Evolutionary conservation across 2,797 vertebrate genomes (phyloP).

Genomic region (Karalla daura): DNA sequence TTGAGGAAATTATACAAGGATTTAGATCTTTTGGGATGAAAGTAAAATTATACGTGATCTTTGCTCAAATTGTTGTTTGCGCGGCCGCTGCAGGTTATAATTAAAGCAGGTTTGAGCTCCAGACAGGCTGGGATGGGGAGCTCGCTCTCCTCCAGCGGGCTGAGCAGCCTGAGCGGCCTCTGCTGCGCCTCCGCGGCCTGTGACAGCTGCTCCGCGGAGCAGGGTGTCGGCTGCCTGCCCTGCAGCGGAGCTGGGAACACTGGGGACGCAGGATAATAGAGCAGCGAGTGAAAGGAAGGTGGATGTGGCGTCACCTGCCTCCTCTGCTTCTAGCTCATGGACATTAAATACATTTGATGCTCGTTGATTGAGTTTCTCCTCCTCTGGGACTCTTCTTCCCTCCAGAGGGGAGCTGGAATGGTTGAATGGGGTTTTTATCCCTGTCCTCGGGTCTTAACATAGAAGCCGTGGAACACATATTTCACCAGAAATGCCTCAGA

Average conservation of each 20-base stretch:
- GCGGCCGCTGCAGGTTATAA: conserved; percentile 43
- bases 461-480: too few relatives aligned
- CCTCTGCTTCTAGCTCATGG: not conserved
- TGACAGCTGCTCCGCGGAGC: conserved; percentile 58
- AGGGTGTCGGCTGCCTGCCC: conserved; percentile 37
- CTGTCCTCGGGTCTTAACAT: too few relatives aligned
- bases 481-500: too few relatives aligned
- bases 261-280: conserved; percentile 16
- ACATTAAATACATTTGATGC: conserved; percentile 1
- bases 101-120: conserved; percentile 40
- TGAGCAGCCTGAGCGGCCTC: conserved; percentile 12
- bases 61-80: conserved; percentile 49
- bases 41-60: conserved; percentile 31
- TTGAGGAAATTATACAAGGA: not conserved
- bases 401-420: too few relatives aligned
- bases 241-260: conserved; percentile 21
- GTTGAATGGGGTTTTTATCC: too few relatives aligned
- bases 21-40: conserved; percentile 27
- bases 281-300: conserved; percentile 9
- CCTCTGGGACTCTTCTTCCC: not conserved
- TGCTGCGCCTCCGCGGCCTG: not conserved
- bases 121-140: conserved; percentile 39
- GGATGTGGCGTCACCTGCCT: not conserved
- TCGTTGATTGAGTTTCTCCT: not conserved
- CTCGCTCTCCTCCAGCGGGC: conserved; percentile 27